Evolutionary conservation across 2,113 vertebrate species (phyloP).

Genomic region (Cardinalis cardinalis): DNA sequence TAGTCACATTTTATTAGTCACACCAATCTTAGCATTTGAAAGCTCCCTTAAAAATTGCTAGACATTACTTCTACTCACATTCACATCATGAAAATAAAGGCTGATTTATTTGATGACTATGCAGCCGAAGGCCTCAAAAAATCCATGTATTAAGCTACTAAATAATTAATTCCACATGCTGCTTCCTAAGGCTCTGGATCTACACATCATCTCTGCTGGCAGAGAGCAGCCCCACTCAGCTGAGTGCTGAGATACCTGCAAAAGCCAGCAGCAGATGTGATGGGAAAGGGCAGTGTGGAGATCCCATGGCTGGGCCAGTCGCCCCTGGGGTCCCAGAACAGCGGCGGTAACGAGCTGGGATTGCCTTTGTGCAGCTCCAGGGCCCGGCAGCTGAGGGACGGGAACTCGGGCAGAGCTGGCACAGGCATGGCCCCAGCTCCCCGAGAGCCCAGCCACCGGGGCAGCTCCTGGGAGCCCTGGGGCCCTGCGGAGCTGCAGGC

Average conservation of each 20-base stretch:
- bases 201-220: not conserved
- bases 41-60: not conserved
- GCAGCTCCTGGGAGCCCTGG: not conserved
- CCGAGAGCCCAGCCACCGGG: not conserved
- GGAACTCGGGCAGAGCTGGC: not conserved
- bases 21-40: not conserved
- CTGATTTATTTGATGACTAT: not conserved
- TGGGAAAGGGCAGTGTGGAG: not conserved
- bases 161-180: not conserved
- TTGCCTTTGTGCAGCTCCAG: not conserved
- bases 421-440: not conserved
- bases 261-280: not conserved
- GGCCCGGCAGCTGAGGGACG: not conserved
- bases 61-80: not conserved
- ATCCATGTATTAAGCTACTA: not conserved
- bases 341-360: accelerated
- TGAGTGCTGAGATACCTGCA: not conserved
- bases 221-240: not conserved
- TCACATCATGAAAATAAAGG: not conserved
- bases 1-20: not conserved
- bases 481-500: not conserved
- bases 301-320: not conserved
- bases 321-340: not conserved
- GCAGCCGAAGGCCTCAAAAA: not conserved
- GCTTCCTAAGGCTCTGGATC: not conserved